These are phyloP conservation scores for Spodoptera picta DNA, from an alignment of 2,888 invertebrate species.

Conservation along the genomic window DNA sequence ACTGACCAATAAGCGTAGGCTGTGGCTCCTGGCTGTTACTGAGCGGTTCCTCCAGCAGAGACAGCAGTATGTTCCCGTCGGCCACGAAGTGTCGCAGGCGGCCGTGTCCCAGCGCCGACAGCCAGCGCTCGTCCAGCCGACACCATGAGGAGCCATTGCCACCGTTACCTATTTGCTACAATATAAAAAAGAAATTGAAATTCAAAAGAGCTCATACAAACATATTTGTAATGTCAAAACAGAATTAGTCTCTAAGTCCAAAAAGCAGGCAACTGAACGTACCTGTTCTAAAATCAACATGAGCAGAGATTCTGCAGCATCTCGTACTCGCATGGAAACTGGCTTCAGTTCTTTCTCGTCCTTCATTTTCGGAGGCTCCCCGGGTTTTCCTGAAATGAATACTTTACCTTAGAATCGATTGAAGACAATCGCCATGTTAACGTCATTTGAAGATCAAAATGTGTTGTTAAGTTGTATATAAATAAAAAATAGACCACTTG, in stretches of 20 bases:
- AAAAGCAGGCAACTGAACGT: constrained; percentile 11
- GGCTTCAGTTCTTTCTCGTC: constrained; percentile 98
- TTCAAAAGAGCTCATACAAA: too few relatives aligned
- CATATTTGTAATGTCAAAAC: too few relatives aligned
- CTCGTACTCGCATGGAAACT: constrained; percentile 98
- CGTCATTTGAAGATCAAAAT: too few relatives aligned
- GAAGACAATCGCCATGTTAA: too few relatives aligned
- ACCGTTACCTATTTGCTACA: constrained; percentile 92
- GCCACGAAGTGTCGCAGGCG: constrained; percentile 93
- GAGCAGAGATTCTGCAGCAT: constrained; percentile 98
- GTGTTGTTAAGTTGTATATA: too few relatives aligned
- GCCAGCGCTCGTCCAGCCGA: constrained; percentile 95
- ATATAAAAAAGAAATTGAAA: background rate
- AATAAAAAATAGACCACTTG: too few relatives aligned
- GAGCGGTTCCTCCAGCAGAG: constrained; percentile 96
- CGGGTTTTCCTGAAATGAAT: constrained; percentile 90
- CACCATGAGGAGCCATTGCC: constrained; percentile 93
- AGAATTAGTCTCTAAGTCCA: too few relatives aligned
- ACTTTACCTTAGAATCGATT: background rate
- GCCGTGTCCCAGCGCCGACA: constrained; percentile 90
- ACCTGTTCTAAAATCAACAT: constrained; percentile 97
- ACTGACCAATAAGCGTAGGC: constrained; percentile 93
- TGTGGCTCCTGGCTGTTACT: constrained; percentile 98
- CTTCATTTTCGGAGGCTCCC: constrained; percentile 96
- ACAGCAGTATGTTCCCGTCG: constrained; percentile 96